Percentiles rank a stretch among this genome's conserved stretches.
Evolutionary conservation across 2,888 invertebrate species (phyloP).

Genomic region (Limulus polyphemus): DNA sequence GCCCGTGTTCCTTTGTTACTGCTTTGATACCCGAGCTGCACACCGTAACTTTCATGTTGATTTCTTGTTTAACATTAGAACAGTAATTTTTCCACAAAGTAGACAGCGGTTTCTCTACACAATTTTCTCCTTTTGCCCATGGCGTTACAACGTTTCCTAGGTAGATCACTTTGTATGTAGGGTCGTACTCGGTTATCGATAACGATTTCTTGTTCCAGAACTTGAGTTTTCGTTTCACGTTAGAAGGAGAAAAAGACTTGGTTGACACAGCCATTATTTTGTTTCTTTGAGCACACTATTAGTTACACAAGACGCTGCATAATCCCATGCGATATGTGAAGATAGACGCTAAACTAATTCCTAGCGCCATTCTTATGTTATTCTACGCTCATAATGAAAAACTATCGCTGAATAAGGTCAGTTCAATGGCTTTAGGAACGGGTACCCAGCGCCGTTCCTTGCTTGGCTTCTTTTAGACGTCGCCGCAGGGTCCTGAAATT

Average conservation of each 20-base stretch:
- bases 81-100: conserved; percentile 96
- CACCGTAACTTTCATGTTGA: conserved; percentile 89
- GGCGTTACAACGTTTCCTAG: conserved; percentile 97
- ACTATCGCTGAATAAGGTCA: too few relatives aligned
- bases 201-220: conserved; percentile 40
- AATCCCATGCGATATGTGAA: too few relatives aligned
- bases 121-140: conserved; percentile 97
- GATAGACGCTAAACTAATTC: too few relatives aligned
- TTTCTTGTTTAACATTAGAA: conserved; percentile 75
- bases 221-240: conserved; percentile 2
- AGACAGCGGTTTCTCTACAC: conserved; percentile 88
- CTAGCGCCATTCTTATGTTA: too few relatives aligned
- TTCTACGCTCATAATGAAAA: too few relatives aligned
- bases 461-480: too few relatives aligned
- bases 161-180: conserved; percentile 89
- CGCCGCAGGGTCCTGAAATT: too few relatives aligned
- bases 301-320: too few relatives aligned
- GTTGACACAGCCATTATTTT: too few relatives aligned
- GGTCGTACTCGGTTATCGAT: conserved; percentile 87
- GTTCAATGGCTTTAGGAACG: too few relatives aligned
- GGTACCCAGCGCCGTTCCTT: too few relatives aligned
- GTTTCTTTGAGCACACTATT: too few relatives aligned
- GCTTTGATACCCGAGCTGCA: conserved; percentile 89
- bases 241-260: background rate
- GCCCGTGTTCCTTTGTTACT: conserved; percentile 91